These are phyloP conservation scores for Rotaria sp. DNA, from an alignment of 2,888 invertebrate genomes.

Conservation along the genomic window DNA sequence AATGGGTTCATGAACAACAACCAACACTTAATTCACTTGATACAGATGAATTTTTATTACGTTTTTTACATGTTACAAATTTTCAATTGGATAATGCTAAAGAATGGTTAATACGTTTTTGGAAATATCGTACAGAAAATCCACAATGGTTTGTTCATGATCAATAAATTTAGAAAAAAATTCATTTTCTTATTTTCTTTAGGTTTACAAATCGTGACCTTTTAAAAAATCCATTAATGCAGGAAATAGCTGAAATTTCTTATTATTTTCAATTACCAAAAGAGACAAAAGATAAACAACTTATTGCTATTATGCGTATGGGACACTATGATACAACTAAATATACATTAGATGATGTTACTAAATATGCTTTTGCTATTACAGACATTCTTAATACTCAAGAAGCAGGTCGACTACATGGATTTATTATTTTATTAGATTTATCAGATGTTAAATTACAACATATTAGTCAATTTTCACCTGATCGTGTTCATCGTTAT, in stretches of 20 bases:
- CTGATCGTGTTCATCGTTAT: not conserved
- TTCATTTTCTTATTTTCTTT: not conserved
- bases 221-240: not conserved
- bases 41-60: not conserved
- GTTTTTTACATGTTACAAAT: not conserved
- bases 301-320: not conserved
- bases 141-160: not conserved
- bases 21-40: not conserved
- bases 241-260: not conserved
- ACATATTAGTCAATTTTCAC: not conserved
- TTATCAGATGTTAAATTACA: not conserved
- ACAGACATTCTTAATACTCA: not conserved
- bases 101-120: not conserved
- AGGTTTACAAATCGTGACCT: not conserved
- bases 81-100: not conserved
- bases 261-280: conserved; percentile 3
- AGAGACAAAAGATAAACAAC: not conserved
- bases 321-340: not conserved
- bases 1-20: not conserved
- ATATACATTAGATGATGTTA: not conserved
- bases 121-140: conserved; percentile 8
- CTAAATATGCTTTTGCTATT: not conserved
- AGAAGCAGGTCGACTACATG: not conserved
- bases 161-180: not conserved
- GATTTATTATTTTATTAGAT: not conserved